Conservation (phyloP, 2,888 invertebrate genomes). For the Volucella zonaria region DNA sequence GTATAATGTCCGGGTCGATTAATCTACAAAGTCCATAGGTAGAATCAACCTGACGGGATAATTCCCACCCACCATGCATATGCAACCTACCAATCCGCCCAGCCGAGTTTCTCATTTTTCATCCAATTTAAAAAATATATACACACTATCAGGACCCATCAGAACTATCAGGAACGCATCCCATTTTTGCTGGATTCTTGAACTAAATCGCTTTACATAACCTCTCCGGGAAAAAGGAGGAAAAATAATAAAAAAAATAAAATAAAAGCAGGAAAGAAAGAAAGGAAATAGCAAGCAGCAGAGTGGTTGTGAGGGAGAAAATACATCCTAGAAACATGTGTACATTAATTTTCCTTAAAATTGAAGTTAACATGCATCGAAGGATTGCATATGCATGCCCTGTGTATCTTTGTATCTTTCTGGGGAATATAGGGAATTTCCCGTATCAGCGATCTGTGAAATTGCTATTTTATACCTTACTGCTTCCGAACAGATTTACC, state of each 20-base stretch:
- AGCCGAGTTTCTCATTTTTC: conserved; percentile 51
- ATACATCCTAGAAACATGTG: conserved; percentile 58
- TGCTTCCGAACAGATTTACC: conserved; percentile 60
- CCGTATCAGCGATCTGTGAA: conserved; percentile 74
- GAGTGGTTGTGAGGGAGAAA: no score
- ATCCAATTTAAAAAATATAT: conserved; percentile 49
- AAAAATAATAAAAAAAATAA: conserved; percentile 20
- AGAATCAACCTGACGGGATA: no score
- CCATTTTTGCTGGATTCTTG: conserved; percentile 52
- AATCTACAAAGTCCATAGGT: no score
- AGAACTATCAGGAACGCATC: conserved; percentile 60
- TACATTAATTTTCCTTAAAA: conserved; percentile 72
- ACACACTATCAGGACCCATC: conserved; percentile 29
- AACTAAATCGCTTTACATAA: conserved; percentile 67
- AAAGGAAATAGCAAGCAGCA: not conserved
- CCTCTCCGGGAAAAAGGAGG: conserved; percentile 1
- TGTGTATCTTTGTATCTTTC: conserved; percentile 14
- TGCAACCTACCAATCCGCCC: not conserved
- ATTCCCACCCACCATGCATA: not conserved
- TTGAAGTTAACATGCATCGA: conserved; percentile 73
- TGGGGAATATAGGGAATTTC: conserved; percentile 63
- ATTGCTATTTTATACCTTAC: conserved; percentile 73
- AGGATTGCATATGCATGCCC: conserved; percentile 68
- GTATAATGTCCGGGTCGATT: no score
- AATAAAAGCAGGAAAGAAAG: conserved; percentile 21